Percentiles rank a stretch among this genome's conserved stretches.
Evolutionary conservation across 2,113 vertebrate species (phyloP).

Genomic region (Deroptyus accipitrinus): DNA sequence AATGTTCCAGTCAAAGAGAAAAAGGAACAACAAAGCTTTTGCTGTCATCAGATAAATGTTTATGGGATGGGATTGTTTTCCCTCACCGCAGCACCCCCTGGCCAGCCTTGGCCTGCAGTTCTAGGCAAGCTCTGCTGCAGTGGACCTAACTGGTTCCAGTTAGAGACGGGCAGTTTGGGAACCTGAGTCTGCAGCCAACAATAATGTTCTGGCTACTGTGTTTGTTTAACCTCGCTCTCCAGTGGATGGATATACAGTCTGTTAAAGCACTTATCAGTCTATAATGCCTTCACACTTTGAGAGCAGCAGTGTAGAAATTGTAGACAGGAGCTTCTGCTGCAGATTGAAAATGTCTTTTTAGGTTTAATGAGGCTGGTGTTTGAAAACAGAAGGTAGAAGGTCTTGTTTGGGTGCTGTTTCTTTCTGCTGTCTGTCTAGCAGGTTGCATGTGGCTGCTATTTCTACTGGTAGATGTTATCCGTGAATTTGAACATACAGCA

Average conservation of each 20-base stretch:
- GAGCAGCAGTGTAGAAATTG: constrained; percentile 19
- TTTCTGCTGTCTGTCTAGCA: neutral
- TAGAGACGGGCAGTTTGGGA: constrained; percentile 42
- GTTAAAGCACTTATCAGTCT: constrained; percentile 66
- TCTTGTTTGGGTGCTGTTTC: neutral
- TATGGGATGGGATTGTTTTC: constrained; percentile 37
- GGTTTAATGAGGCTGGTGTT: constrained; percentile 3
- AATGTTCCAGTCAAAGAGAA: neutral
- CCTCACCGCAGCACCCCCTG: neutral
- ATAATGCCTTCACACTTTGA: constrained; percentile 54
- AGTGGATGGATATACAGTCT: constrained; percentile 58
- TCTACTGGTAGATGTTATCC: neutral
- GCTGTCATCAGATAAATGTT: neutral
- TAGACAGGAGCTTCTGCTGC: constrained; percentile 9
- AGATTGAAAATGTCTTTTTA: neutral
- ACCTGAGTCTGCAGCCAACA: constrained; percentile 31
- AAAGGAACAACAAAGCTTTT: neutral
- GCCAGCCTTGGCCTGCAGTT: neutral
- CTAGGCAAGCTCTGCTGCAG: neutral
- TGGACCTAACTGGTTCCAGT: constrained; percentile 7
- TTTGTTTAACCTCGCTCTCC: constrained; percentile 63
- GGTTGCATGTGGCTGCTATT: neutral
- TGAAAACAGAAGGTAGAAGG: neutral
- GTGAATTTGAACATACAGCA: neutral
- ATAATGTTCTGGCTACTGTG: constrained; percentile 65